Base-by-base conservation (phyloP, 1,140 invertebrate genomes). In the Leptonema lineaticorne region DNA sequence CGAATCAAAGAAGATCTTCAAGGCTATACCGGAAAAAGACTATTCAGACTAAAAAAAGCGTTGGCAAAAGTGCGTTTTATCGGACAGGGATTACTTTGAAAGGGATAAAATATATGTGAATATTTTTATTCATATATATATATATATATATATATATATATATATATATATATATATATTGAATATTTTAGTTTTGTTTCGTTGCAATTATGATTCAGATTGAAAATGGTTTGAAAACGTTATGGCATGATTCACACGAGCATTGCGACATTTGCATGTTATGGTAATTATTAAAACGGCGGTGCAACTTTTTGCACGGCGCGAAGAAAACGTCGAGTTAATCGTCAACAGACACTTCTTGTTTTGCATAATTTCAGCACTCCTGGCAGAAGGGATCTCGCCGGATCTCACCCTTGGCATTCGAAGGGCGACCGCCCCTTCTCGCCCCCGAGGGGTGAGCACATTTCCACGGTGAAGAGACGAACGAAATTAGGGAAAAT, bases 241-340 rank as follows among this genome's bases (percentile, higher is more conserved):
- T n/a, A n/a, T n/a, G n/a, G n/a, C n/a, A n/a, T n/a, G n/a, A n/a
- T n/a, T n/a, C n/a, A n/a, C n/a, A n/a, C n/a, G n/a, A n/a, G n/a
- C n/a, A n/a, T n/a, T n/a, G n/a, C n/a, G n/a, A 62, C 11, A 62
- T 62, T 62, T 62, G 59, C 59, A 62, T 62, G 59, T 41, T 62
- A 62, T 62, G 59, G 33, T 45, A 62, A 62, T 62, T 16, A 6
- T 16, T 14, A 6, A 33, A n/a, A n/a, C n/a, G 50, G 50, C 22
- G 50, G 18, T 22, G 50, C 33, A 20, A 62, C 33, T 62, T 62
- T 62, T 62, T 62, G 59, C 22, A 22, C 59, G 58, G 5, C 14
- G 14, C 24, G 56, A 29, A 58, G 27, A 22, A 58, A 16, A 58
- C 28, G 14, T 11, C 14, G 59, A 62, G 59, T 62, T 62, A 62